These are phyloP conservation scores for Diachasma alloeum DNA, from an alignment of 1,140 invertebrate genomes.

Conservation along the genomic window DNA sequence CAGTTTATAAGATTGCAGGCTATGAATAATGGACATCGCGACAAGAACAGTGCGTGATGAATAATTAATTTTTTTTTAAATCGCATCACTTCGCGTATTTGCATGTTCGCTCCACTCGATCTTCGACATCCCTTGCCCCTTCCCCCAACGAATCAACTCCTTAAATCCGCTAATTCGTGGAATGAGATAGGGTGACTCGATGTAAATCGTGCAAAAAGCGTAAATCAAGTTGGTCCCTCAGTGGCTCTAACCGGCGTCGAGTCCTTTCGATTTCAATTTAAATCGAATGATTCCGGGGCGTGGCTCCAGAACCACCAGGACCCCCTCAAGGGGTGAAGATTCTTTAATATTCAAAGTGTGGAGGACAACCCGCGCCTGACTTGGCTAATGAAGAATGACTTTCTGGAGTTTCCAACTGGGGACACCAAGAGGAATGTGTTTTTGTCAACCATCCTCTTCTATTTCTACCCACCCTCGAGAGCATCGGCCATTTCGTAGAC, in stretches of 20 bases:
- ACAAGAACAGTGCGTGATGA: no score
- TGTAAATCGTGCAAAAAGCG: not conserved
- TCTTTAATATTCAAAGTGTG: constrained; percentile 38
- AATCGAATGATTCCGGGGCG: constrained; percentile 39
- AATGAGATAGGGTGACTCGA: not conserved
- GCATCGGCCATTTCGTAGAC: not conserved
- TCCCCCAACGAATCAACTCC: not conserved
- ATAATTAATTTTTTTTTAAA: no score
- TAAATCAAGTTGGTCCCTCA: not conserved
- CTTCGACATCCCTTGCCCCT: not conserved
- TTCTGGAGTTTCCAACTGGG: constrained; percentile 8
- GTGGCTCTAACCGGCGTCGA: not conserved
- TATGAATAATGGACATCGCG: no score
- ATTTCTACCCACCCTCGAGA: not conserved
- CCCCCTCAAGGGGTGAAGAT: not conserved
- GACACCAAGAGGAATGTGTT: not conserved
- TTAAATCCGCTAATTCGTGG: not conserved
- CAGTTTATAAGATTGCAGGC: no score
- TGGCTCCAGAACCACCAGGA: not conserved
- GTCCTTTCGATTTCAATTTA: constrained; percentile 41
- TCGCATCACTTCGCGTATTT: no score
- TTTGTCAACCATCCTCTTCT: not conserved
- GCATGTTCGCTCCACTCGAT: not conserved
- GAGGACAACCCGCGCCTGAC: constrained; percentile 8
- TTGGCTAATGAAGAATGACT: constrained; percentile 39